A percentile compares a stretch with the other conserved stretches of the same genome.
Conservation (phyloP, 2,888 invertebrate genomes). For the Diarsia mendica region DNA sequence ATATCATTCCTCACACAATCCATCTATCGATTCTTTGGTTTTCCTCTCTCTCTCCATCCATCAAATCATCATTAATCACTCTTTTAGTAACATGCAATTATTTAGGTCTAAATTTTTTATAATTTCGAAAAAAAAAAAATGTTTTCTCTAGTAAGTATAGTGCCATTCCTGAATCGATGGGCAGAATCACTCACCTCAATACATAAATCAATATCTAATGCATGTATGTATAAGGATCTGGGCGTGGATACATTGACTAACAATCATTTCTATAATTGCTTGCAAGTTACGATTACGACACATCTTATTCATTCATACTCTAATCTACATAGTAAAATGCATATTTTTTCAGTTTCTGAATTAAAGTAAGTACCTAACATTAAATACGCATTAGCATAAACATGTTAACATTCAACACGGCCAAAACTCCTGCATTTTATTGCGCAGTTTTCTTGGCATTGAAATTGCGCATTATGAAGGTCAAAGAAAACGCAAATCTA, state of each 20-base stretch:
- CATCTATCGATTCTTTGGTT: no score
- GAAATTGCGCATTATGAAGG: slow-evolving; percentile 24
- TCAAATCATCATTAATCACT: no score
- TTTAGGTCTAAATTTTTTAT: neutral
- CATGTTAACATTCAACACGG: neutral
- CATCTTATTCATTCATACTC: neutral
- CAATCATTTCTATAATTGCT: neutral
- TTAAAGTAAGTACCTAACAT: neutral
- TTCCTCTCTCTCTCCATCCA: no score
- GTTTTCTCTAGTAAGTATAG: neutral
- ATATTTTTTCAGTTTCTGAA: neutral
- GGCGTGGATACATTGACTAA: neutral
- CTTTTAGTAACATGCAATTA: no score
- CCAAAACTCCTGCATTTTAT: neutral
- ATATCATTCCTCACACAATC: no score
- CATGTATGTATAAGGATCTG: neutral
- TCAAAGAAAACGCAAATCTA: slow-evolving; percentile 25
- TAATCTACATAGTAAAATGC: neutral
- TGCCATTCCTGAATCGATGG: neutral
- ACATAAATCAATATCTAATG: neutral
- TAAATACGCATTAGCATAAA: neutral
- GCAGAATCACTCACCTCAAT: neutral
- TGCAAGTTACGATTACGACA: slow-evolving; percentile 5
- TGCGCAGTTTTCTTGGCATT: slow-evolving; percentile 1
- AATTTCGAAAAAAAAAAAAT: no score